These are phyloP conservation scores for Hypomesus transpacificus DNA, from an alignment of 2,113 vertebrate species.

Conservation along the genomic window DNA sequence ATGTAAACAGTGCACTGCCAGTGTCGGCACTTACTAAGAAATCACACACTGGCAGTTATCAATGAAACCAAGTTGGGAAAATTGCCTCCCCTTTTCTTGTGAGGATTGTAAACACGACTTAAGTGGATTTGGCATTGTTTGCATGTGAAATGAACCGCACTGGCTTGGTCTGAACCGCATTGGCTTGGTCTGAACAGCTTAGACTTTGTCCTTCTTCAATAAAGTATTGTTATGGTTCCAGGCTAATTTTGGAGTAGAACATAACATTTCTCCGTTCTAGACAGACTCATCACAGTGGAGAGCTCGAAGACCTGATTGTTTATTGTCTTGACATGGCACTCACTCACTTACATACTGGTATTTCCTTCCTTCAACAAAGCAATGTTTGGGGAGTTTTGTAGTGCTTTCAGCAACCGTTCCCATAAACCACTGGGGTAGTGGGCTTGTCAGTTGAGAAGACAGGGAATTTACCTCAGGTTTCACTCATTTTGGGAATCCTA, in stretches of 20 bases:
- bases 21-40: constrained; percentile 12
- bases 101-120: constrained; percentile 37
- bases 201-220: constrained; percentile 40
- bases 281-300: constrained; percentile 45
- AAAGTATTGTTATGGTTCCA: constrained; percentile 55
- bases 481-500: background rate
- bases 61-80: constrained; percentile 18
- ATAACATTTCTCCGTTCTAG: constrained; percentile 35
- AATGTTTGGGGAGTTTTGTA: constrained; percentile 67
- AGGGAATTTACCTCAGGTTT: constrained; percentile 4
- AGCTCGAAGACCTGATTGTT: constrained; percentile 64
- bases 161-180: constrained; percentile 12
- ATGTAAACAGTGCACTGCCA: constrained; percentile 33
- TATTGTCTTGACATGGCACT: constrained; percentile 66
- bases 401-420: constrained; percentile 45
- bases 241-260: constrained; percentile 48
- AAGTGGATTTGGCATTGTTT: constrained; percentile 36
- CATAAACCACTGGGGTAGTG: constrained; percentile 43
- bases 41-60: constrained; percentile 17
- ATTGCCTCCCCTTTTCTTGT: constrained; percentile 29
- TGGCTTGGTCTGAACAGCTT: background rate
- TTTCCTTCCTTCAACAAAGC: constrained; percentile 69
- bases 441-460: constrained; percentile 37
- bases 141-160: constrained; percentile 34
- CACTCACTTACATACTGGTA: constrained; percentile 64